These are phyloP conservation scores for Octodonta nipae DNA, from an alignment of 2,888 invertebrate species.

Conservation along the genomic window DNA sequence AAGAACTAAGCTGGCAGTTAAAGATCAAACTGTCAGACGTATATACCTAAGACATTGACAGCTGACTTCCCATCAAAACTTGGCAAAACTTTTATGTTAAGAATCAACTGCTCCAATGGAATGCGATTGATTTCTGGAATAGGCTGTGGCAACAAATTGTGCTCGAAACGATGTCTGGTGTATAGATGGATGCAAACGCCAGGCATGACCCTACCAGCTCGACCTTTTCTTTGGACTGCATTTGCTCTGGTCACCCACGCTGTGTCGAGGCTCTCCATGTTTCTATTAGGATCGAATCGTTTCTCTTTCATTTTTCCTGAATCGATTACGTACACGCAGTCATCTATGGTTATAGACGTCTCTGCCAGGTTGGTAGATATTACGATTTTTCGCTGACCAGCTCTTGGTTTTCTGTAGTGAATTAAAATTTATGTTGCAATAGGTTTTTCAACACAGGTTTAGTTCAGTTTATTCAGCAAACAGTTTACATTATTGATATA, in stretches of 20 bases:
- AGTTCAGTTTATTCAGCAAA: too few species aligned
- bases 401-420: conserved; percentile 44
- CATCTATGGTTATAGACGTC: conserved; percentile 89
- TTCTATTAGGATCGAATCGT: conserved; percentile 64
- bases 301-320: conserved; percentile 88
- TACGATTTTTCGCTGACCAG: conserved; percentile 71
- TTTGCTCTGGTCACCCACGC: conserved; percentile 87
- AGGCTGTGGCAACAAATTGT: conserved; percentile 58
- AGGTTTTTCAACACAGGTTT: conserved; percentile 3
- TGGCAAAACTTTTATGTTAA: conserved; percentile 61
- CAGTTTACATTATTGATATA: too few species aligned
- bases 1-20: background rate
- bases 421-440: background rate
- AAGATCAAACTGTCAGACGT: too few species aligned
- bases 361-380: conserved; percentile 88
- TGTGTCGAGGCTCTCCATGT: conserved; percentile 75
- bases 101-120: conserved; percentile 68
- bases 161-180: conserved; percentile 54
- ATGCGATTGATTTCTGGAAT: conserved; percentile 82
- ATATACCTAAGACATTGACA: too few species aligned
- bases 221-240: conserved; percentile 75
- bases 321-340: conserved; percentile 89
- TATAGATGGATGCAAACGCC: conserved; percentile 81
- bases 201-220: conserved; percentile 81
- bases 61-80: conserved; percentile 27